phyloP scores from a whole-genome alignment of 1,140 invertebrate species.

The Megalopta genalis region DNA sequence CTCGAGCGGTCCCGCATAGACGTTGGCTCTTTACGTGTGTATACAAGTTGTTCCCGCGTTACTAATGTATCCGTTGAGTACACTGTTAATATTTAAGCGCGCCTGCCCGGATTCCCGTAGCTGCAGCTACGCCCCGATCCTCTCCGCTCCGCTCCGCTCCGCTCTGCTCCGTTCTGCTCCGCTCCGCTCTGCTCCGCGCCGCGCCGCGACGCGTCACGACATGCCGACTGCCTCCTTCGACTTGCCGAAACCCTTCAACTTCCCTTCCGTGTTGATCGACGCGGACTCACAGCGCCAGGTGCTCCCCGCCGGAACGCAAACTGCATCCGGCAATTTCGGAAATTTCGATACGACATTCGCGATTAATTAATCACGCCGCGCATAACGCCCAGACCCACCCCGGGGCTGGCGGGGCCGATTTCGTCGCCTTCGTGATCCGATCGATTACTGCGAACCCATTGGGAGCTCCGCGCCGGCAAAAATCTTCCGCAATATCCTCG shows the following conservation, averaged over 20 bases:
- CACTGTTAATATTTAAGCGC: conserved; percentile 69
- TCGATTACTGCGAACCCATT: background rate
- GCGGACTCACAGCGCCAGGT: conserved; percentile 51
- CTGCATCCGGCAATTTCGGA: conserved; percentile 58
- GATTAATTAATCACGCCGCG: conserved; percentile 60
- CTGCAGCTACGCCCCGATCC: conserved; percentile 5
- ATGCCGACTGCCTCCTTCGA: conserved; percentile 39
- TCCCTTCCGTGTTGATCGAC: conserved; percentile 56
- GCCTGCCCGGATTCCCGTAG: conserved; percentile 45
- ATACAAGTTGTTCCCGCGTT: conserved; percentile 65
- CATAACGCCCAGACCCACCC: background rate
- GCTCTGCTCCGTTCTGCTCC: background rate
- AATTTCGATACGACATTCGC: conserved; percentile 61
- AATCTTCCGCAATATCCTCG: no score
- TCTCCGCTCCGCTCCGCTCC: background rate
- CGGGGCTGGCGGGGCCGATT: background rate
- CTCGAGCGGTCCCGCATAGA: background rate
- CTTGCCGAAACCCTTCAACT: conserved; percentile 60
- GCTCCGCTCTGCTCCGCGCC: background rate
- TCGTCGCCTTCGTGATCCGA: background rate
- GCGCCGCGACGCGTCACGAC: background rate
- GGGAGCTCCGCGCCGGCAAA: no score
- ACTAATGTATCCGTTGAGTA: conserved; percentile 70
- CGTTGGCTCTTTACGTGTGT: conserved; percentile 23
- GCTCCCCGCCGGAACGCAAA: conserved; percentile 51